Conservation (phyloP, 2,113 vertebrate species). For the Globicephala melas region DNA sequence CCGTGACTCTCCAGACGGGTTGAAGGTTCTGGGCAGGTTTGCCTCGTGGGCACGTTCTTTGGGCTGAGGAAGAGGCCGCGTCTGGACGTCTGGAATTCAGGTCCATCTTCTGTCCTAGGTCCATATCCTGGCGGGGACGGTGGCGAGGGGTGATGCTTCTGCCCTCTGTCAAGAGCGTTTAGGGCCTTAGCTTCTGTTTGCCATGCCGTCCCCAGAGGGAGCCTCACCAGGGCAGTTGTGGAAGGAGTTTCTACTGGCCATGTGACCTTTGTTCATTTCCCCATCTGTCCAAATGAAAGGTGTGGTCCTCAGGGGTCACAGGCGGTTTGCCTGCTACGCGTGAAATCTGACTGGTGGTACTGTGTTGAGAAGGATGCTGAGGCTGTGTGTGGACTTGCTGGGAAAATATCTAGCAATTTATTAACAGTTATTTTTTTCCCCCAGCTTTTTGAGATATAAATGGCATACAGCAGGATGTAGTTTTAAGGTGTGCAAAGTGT, state of each 20-base stretch:
- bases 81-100: not conserved
- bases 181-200: not conserved
- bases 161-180: not conserved
- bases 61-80: not conserved
- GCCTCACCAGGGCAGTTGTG: fast-evolving
- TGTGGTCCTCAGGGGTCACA: not conserved
- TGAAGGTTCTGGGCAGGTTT: not conserved
- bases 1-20: not conserved
- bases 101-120: not conserved
- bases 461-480: too few species aligned
- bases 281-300: not conserved
- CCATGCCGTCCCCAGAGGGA: fast-evolving
- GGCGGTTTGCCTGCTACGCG: fast-evolving
- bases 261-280: not conserved
- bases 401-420: not conserved
- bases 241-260: not conserved
- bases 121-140: fast-evolving
- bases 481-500: not conserved
- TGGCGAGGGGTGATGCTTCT: fast-evolving
- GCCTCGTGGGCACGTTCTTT: not conserved
- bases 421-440: too few species aligned
- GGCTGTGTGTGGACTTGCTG: not conserved
- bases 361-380: not conserved
- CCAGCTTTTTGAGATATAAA: not conserved
- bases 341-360: fast-evolving